These are phyloP conservation scores for Lophotis ruficrista DNA, from an alignment of 2,113 vertebrate genomes.

Conservation along the genomic window DNA sequence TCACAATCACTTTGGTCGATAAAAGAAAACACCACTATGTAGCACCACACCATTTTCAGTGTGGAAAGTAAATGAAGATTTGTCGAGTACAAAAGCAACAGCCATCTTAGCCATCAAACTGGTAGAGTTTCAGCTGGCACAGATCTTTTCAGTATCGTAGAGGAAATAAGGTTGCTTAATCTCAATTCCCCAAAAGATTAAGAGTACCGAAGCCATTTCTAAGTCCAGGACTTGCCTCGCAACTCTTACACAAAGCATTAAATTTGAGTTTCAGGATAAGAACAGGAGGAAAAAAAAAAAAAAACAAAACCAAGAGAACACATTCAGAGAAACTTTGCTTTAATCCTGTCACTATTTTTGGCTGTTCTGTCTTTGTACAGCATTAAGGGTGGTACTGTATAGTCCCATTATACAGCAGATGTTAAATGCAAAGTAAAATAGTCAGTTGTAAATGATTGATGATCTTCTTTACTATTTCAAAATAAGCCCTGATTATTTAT, in stretches of 20 bases:
- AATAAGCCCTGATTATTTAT: conserved; percentile 83
- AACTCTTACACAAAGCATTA: not conserved
- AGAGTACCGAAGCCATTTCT: not conserved
- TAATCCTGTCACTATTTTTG: conserved; percentile 63
- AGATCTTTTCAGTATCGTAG: not conserved
- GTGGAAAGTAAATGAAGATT: not conserved
- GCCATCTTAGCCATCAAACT: not conserved
- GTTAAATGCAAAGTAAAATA: conserved; percentile 81
- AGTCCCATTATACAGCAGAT: conserved; percentile 75
- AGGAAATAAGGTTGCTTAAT: not conserved
- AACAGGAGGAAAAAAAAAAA: not conserved
- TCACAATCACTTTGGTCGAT: not conserved
- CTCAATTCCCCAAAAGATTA: not conserved
- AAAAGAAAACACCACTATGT: not conserved
- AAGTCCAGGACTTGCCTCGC: not conserved
- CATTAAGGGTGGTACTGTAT: conserved; percentile 71
- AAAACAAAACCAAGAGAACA: not conserved
- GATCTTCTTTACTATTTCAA: conserved; percentile 78
- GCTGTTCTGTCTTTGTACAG: conserved; percentile 58
- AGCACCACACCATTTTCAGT: not conserved
- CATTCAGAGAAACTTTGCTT: conserved; percentile 60
- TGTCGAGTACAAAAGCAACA: not conserved
- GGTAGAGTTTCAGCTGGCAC: not conserved
- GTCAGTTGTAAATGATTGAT: conserved; percentile 86
- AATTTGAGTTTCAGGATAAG: not conserved